These are phyloP conservation scores for Sinella curviseta DNA, from an alignment of 1,140 invertebrate species.

Conservation along the genomic window DNA sequence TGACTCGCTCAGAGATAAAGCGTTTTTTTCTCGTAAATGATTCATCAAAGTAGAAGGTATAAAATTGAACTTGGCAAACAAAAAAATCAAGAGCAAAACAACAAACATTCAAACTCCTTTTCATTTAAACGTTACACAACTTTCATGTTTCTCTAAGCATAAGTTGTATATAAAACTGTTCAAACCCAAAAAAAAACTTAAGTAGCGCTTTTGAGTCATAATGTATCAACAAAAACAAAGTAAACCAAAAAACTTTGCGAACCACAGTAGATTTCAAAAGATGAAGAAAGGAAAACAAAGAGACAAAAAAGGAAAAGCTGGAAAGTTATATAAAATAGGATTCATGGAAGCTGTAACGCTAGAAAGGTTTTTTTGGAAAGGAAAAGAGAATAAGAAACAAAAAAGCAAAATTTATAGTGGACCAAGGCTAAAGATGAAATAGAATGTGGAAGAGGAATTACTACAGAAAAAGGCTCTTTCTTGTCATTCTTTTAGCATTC, in stretches of 20 bases:
- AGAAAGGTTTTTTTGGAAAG: neutral
- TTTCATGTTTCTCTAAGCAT: neutral
- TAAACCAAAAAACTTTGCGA: neutral
- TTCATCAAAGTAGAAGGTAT: neutral
- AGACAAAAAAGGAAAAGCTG: neutral
- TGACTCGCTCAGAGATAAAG: neutral
- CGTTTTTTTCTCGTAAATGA: neutral
- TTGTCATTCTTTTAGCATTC: neutral
- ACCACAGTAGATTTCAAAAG: neutral
- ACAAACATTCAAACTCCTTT: too few species aligned
- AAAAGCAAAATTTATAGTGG: neutral
- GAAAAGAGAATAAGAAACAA: neutral
- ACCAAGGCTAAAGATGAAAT: neutral
- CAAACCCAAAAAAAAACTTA: neutral
- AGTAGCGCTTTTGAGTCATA: too few species aligned
- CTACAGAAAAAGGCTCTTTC: neutral
- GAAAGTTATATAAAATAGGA: neutral
- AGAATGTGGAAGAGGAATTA: neutral
- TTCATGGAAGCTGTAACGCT: neutral
- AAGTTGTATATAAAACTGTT: too few species aligned
- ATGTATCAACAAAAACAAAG: neutral
- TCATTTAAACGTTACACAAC: neutral
- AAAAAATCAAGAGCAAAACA: too few species aligned
- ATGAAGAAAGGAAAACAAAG: neutral
- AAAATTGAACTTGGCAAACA: neutral